These are phyloP conservation scores for Eira barbara DNA, from an alignment of 2,113 vertebrate genomes.

Conservation along the genomic window DNA sequence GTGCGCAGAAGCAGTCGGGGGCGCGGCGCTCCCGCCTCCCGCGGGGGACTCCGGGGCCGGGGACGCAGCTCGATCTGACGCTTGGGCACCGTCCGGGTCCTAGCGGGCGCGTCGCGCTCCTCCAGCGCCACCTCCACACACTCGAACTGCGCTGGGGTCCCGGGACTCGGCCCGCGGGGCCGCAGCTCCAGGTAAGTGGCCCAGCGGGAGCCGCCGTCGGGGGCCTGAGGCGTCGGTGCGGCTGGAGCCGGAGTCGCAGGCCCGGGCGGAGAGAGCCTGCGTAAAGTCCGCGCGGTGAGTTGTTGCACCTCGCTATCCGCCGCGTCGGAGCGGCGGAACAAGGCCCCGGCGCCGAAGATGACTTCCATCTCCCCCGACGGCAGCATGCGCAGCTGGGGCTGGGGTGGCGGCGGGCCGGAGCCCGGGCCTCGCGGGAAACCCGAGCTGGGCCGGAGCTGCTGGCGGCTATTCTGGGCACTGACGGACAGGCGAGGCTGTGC, in stretches of 20 bases:
- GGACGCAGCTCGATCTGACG: slow-evolving; percentile 94
- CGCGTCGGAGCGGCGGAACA: slow-evolving; percentile 86
- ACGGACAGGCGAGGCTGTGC: slow-evolving; percentile 75
- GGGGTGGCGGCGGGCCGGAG: slow-evolving; percentile 49
- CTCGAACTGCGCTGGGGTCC: slow-evolving; percentile 82
- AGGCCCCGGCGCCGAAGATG: slow-evolving; percentile 65
- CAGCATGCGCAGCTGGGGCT: slow-evolving; percentile 75
- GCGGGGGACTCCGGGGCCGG: slow-evolving; percentile 78
- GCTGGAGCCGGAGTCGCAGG: slow-evolving; percentile 81
- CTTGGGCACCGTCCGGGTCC: slow-evolving; percentile 93
- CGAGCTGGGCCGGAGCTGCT: slow-evolving; percentile 57
- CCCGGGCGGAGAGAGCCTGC: slow-evolving; percentile 83
- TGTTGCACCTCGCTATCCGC: slow-evolving; percentile 89
- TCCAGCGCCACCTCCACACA: slow-evolving; percentile 93
- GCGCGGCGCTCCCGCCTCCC: neutral
- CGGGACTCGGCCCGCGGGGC: slow-evolving; percentile 32
- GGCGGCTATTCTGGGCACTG: slow-evolving; percentile 79
- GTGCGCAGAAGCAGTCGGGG: slow-evolving; percentile 86
- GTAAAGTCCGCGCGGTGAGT: slow-evolving; percentile 86
- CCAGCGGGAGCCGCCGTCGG: slow-evolving; percentile 88
- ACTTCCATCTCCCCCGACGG: slow-evolving; percentile 80
- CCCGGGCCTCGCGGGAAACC: slow-evolving; percentile 67
- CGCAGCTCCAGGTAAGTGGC: slow-evolving; percentile 83
- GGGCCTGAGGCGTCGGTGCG: slow-evolving; percentile 85
- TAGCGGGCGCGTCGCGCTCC: slow-evolving; percentile 77